These are phyloP conservation scores for Itoplectis maculator DNA, from an alignment of 2,888 invertebrate genomes.

Conservation along the genomic window DNA sequence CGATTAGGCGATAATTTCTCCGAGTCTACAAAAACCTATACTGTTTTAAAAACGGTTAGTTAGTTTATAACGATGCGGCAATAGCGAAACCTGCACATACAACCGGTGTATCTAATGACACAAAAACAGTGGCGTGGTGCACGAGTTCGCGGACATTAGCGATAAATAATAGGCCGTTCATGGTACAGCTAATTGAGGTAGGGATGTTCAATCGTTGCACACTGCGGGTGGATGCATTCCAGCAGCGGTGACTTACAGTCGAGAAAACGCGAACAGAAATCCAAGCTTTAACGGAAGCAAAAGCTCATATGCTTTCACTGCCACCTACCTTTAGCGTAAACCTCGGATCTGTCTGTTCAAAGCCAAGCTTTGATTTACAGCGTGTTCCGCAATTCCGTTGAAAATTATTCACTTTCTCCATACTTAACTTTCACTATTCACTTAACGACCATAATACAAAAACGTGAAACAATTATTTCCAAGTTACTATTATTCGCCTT, in stretches of 20 bases:
- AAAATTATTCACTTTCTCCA: background rate
- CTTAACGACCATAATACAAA: too few relatives aligned
- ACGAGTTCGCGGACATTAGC: background rate
- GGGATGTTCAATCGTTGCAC: background rate
- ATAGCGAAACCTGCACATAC: background rate
- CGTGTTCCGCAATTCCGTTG: background rate
- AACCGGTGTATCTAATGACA: background rate
- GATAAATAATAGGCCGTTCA: constrained; percentile 18
- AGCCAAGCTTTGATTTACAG: background rate
- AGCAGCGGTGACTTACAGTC: background rate
- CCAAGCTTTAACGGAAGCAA: background rate
- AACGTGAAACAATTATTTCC: too few relatives aligned
- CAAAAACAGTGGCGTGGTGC: background rate
- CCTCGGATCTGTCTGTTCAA: background rate
- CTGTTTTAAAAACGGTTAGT: too few relatives aligned
- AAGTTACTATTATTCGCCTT: too few relatives aligned
- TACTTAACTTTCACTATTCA: too few relatives aligned
- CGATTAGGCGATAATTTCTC: too few relatives aligned
- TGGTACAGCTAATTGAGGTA: constrained; percentile 2
- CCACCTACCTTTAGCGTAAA: background rate
- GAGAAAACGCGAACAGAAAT: constrained; percentile 1
- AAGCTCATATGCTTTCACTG: background rate
- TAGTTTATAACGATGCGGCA: background rate
- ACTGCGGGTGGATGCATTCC: background rate
- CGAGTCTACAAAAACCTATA: too few relatives aligned